Percentiles rank a stretch among this genome's conserved stretches.
Evolutionary conservation across 2,797 vertebrate genomes (phyloP).

Genomic region (Rhinoraja longicauda): DNA sequence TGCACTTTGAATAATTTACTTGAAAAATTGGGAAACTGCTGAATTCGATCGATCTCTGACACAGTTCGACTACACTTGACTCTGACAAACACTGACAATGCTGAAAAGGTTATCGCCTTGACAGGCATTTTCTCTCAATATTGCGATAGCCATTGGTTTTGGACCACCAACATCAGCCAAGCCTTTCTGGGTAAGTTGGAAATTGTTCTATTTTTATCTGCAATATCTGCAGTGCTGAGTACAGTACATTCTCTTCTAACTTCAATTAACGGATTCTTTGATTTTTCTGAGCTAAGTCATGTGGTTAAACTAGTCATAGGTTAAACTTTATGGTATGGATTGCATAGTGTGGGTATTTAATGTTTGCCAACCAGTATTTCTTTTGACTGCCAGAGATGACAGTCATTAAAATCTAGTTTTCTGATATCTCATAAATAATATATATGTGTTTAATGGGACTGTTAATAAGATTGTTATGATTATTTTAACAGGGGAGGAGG

Average conservation of each 20-base stretch:
- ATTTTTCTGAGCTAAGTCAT: not conserved
- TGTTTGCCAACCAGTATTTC: not conserved
- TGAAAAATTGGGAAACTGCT: not conserved
- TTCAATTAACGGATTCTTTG: not conserved
- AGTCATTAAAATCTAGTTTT: not conserved
- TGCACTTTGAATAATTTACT: not conserved
- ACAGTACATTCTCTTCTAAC: not conserved
- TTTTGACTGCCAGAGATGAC: not conserved
- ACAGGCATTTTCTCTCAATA: conserved; percentile 12
- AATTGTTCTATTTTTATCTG: not conserved
- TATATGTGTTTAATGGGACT: not conserved
- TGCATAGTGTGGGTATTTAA: not conserved
- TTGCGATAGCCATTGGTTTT: not conserved
- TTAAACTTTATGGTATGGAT: not conserved
- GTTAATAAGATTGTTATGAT: not conserved
- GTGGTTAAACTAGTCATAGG: not conserved
- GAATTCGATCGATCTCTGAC: not conserved
- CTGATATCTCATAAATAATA: not conserved
- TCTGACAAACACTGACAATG: not conserved
- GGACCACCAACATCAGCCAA: not conserved
- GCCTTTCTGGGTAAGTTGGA: conserved; percentile 18
- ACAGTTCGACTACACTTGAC: not conserved
- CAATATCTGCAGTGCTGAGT: not conserved
- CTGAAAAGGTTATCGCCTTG: not conserved
- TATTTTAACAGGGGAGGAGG: not conserved